Evolutionary conservation across 2,888 invertebrate species (phyloP).

Genomic region (Cheilosia urbana): DNA sequence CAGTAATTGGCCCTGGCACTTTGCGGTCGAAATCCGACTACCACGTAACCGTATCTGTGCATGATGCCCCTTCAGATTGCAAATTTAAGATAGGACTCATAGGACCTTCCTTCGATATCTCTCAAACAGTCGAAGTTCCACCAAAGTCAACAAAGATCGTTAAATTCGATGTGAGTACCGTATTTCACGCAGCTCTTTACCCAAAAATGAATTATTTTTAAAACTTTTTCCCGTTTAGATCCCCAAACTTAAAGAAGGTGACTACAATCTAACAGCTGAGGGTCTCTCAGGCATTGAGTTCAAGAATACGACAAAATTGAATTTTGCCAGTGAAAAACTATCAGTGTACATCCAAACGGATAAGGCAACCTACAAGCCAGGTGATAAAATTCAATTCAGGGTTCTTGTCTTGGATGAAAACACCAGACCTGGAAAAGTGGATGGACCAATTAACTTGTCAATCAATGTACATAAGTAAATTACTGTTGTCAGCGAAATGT

Average conservation of each 20-base stretch:
- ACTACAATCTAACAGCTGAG: conserved; percentile 80
- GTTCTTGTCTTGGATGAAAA: conserved; percentile 89
- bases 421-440: conserved; percentile 86
- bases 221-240: conserved; percentile 51
- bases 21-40: conserved; percentile 93
- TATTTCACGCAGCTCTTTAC: neutral
- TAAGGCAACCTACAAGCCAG: conserved; percentile 95
- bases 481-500: neutral
- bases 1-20: conserved; percentile 91
- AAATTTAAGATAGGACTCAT: conserved; percentile 89
- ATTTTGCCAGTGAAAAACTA: conserved; percentile 87
- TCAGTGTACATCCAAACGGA: conserved; percentile 96
- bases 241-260: conserved; percentile 78
- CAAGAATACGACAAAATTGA: conserved; percentile 88
- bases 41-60: conserved; percentile 89
- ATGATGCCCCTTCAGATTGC: conserved; percentile 79
- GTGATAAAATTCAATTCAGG: conserved; percentile 90
- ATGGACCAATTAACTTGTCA: conserved; percentile 79
- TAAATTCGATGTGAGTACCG: conserved; percentile 88
- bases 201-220: neutral
- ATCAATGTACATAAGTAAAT: conserved; percentile 77
- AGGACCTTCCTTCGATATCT: conserved; percentile 89
- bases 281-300: conserved; percentile 91
- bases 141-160: conserved; percentile 89
- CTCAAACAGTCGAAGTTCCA: conserved; percentile 88